Base-by-base conservation (phyloP, 64 coral and sea anemone genomes). In the Anthopleura sola region DNA sequence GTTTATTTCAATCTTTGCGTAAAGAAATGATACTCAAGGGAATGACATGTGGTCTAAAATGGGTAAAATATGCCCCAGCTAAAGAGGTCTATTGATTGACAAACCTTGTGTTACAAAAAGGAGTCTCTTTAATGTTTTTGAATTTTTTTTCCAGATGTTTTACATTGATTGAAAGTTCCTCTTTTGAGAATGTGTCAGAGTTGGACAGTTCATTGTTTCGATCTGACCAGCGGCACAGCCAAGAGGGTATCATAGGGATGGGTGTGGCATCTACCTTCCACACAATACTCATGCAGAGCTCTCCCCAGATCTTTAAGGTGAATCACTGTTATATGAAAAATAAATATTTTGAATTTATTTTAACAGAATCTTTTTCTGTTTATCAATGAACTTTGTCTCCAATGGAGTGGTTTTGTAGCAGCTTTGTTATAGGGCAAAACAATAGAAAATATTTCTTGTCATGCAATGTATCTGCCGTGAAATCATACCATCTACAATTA, bases 171-270 rank as follows among this genome's bases (percentile, higher is more conserved):
- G 97, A 99, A 37, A 99, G 93, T 68, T 99, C 92, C 13, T 94
- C 93, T 58, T 94, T 99, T 86, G 88, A 94, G 57, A 86, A 89
- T 83, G 93, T 89, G 3, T 99, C 97, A 60, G 97, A 99, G 62
- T 57, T 99, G 34, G 90, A 94, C 80, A 99, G 97, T 49, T 82
- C 89, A 2, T 76, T 79, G 15, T 80, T 89, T 76, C 90, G 90
- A 80, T 80, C 85, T 32, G 97, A 99, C 68, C 90, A 99, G 74
- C 81, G 93, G 38, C 85, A 94, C 50, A 90, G 92, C 28, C 87
- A 94, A 50, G 97, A 99, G 51, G 97, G 97, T 6, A 94, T 99
- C 87, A 90, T 99, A 55, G 97, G 97, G 29, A 95, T 99, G 97
- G 97, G 92, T 50, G 87, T 99, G 6, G 93, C 97, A 26, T 94